These are phyloP conservation scores for Brenthis hecate DNA, from an alignment of 2,888 invertebrate species.

Conservation along the genomic window DNA sequence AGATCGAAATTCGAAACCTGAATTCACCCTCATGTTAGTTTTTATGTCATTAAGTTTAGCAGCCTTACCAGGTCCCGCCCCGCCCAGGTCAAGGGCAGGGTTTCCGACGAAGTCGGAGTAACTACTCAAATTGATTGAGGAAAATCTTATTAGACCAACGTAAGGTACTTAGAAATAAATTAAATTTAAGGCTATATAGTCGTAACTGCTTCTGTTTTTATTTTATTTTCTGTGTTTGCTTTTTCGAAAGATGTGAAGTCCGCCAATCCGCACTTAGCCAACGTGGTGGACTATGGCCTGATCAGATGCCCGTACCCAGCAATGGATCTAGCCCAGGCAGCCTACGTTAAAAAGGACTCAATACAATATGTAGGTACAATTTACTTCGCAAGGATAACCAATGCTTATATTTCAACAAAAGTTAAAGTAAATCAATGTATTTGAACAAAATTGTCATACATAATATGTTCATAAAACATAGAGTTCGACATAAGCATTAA, in stretches of 20 bases:
- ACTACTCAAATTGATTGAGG: not conserved
- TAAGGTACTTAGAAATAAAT: not conserved
- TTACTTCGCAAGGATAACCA: too few species aligned
- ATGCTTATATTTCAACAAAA: too few species aligned
- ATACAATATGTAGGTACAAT: too few species aligned
- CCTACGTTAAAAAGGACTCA: too few species aligned
- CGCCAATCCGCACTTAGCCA: too few species aligned
- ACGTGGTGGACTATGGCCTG: too few species aligned
- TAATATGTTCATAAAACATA: not conserved
- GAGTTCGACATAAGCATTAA: conserved; percentile 30
- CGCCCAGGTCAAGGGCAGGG: not conserved
- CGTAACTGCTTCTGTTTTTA: not conserved
- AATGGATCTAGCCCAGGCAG: too few species aligned
- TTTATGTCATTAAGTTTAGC: not conserved
- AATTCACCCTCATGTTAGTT: not conserved
- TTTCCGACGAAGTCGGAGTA: not conserved
- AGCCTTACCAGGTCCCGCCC: not conserved
- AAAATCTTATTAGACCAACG: not conserved
- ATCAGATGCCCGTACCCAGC: too few species aligned
- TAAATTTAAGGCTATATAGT: not conserved
- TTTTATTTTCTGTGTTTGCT: not conserved
- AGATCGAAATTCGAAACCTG: not conserved
- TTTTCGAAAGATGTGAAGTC: too few species aligned
- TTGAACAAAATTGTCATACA: too few species aligned
- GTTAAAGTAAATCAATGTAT: too few species aligned